Conservation (phyloP, 92 coral and sea anemone species). For the Epizoanthus fatuus region DNA sequence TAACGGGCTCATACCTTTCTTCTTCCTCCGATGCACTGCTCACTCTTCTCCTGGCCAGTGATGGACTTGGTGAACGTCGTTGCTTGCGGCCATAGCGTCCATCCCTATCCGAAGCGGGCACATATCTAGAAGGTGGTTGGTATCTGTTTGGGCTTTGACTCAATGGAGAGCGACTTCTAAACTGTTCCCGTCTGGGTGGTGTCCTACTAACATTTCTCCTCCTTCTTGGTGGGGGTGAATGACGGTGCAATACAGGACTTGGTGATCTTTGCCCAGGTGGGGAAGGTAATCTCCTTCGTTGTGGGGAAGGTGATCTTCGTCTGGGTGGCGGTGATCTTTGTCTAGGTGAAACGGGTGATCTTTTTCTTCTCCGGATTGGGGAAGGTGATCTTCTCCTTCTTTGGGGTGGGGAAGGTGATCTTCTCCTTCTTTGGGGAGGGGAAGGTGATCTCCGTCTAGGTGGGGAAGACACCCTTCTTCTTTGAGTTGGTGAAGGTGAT, state of each 20-base stretch:
- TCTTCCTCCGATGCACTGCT: slow-evolving; percentile 30
- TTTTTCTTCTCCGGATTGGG: background rate
- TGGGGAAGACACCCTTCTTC: slow-evolving; percentile 1
- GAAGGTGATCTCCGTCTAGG: slow-evolving; percentile 15
- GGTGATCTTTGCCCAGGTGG: background rate
- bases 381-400: background rate
- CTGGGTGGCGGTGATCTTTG: slow-evolving; percentile 6
- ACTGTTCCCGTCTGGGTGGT: slow-evolving; percentile 24
- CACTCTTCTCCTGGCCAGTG: background rate
- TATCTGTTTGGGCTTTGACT: slow-evolving; percentile 23
- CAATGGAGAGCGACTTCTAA: slow-evolving; percentile 21
- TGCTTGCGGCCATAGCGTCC: too few relatives aligned
- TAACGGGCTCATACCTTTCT: slow-evolving; percentile 7
- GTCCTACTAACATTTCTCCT: slow-evolving; percentile 10
- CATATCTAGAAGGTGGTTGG: background rate
- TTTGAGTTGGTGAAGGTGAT: background rate
- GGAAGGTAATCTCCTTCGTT: background rate
- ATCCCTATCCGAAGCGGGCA: too few relatives aligned
- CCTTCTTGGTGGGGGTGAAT: background rate
- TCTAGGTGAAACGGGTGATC: slow-evolving; percentile 9
- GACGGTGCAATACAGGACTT: background rate
- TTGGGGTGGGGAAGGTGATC: background rate
- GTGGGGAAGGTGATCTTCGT: slow-evolving; percentile 5
- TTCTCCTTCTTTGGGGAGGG: background rate
- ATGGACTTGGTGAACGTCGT: background rate